A percentile compares a stretch with the other conserved stretches of the same genome.
Conservation (phyloP, 1,140 invertebrate species). For the Stenopsyche tienmushanensis region DNA sequence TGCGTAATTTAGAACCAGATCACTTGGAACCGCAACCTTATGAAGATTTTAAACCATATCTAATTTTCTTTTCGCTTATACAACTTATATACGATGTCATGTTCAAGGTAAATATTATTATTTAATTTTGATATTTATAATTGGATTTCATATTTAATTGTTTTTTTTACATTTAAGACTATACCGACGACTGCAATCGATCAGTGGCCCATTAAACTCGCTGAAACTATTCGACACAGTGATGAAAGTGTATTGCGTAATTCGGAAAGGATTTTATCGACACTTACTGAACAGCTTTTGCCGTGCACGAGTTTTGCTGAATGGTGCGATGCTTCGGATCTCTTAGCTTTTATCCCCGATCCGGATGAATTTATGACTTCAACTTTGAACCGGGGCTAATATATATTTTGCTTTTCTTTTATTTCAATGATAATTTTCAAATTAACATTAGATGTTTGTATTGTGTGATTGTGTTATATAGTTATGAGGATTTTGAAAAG, state of each 20-base stretch:
- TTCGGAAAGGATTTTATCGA: conserved; percentile 77
- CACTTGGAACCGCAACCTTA: conserved; percentile 57
- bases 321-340: conserved; percentile 84
- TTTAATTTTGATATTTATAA: conserved; percentile 21
- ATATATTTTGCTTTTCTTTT: no score
- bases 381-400: neutral
- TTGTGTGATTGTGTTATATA: no score
- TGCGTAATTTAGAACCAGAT: conserved; percentile 46
- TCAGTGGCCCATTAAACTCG: conserved; percentile 84
- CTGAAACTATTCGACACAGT: conserved; percentile 91
- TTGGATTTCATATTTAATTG: conserved; percentile 47
- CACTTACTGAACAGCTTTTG: conserved; percentile 86
- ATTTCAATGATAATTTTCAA: no score
- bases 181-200: conserved; percentile 72
- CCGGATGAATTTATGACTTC: conserved; percentile 43
- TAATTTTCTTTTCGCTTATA: conserved; percentile 73
- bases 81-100: conserved; percentile 52
- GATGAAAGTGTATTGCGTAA: conserved; percentile 87
- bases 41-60: conserved; percentile 78
- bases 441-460: no score
- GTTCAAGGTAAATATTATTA: conserved; percentile 54
- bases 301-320: conserved; percentile 87
- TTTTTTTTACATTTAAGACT: conserved; percentile 60
- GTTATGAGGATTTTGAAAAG: no score
- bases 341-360: conserved; percentile 47